Conservation (phyloP, 2,113 vertebrate species). For the Triplophysa dalaica region DNA sequence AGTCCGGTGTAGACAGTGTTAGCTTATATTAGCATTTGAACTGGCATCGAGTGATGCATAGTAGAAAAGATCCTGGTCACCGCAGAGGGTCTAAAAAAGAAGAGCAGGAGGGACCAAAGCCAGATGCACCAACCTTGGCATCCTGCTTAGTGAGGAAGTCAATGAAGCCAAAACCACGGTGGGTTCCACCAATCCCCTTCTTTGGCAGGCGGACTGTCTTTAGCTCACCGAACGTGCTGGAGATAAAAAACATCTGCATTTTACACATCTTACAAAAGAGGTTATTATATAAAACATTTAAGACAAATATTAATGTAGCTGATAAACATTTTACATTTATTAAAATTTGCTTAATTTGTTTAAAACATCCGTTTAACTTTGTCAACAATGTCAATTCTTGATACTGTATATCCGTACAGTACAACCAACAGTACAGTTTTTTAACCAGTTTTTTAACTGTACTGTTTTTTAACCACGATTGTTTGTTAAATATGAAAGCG, state of each 20-base stretch:
- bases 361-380: too few species aligned
- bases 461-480: too few species aligned
- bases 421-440: too few species aligned
- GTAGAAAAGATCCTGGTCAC: conserved; percentile 17
- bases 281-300: background rate
- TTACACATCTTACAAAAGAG: background rate
- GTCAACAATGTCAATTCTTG: too few species aligned
- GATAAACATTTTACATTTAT: too few species aligned
- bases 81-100: conserved; percentile 13
- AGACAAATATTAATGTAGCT: too few species aligned
- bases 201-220: conserved; percentile 92
- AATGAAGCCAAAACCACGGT: conserved; percentile 93
- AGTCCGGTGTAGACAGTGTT: too few species aligned
- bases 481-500: background rate
- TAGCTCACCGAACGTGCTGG: conserved; percentile 94
- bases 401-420: too few species aligned
- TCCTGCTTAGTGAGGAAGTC: conserved; percentile 97
- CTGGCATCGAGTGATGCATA: background rate
- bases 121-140: conserved; percentile 83
- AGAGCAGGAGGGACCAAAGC: background rate
- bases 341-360: too few species aligned
- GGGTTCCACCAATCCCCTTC: conserved; percentile 84
- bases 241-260: conserved; percentile 9
- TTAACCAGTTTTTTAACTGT: too few species aligned
- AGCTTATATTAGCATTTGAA: background rate